Evolutionary conservation across 2,113 vertebrate genomes (phyloP).

Genomic region (Bostrychus sinensis): DNA sequence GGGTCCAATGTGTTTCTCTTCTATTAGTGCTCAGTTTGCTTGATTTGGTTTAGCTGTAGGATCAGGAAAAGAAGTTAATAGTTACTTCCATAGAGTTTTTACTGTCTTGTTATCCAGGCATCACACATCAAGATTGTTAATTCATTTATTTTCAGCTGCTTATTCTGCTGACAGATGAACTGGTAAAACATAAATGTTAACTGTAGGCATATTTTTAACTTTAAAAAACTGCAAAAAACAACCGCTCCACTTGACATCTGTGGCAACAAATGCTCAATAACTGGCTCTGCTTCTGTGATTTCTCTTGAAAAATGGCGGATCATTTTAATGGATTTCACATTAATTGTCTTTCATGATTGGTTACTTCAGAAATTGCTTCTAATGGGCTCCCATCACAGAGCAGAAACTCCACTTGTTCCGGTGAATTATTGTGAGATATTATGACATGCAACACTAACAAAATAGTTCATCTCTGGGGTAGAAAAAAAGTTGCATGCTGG

Average conservation of each 20-base stretch:
- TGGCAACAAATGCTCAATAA: constrained; percentile 12
- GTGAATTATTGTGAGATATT: constrained; percentile 52
- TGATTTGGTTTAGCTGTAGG: too few relatives aligned
- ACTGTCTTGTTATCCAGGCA: too few relatives aligned
- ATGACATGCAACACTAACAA: constrained; percentile 47
- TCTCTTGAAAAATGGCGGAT: constrained; percentile 28
- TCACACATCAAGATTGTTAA: too few relatives aligned
- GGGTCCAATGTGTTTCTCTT: too few relatives aligned
- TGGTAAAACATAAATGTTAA: too few relatives aligned
- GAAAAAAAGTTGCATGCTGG: not conserved
- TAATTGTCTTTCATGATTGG: constrained; percentile 64
- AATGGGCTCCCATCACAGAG: constrained; percentile 44
- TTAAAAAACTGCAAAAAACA: not conserved
- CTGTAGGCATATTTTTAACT: too few relatives aligned
- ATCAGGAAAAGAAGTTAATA: too few relatives aligned
- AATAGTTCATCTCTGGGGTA: constrained; percentile 54
- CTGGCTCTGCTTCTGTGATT: constrained; percentile 17
- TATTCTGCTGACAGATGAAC: too few relatives aligned
- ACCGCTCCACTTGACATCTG: constrained; percentile 12
- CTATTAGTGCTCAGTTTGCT: too few relatives aligned
- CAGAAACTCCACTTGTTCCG: constrained; percentile 37
- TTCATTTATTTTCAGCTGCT: too few relatives aligned
- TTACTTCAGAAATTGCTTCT: constrained; percentile 50
- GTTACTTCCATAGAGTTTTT: too few relatives aligned
- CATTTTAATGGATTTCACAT: constrained; percentile 34